phyloP scores from a whole-genome alignment of 2,888 invertebrate species.

The Ormyrus nitidulus region DNA sequence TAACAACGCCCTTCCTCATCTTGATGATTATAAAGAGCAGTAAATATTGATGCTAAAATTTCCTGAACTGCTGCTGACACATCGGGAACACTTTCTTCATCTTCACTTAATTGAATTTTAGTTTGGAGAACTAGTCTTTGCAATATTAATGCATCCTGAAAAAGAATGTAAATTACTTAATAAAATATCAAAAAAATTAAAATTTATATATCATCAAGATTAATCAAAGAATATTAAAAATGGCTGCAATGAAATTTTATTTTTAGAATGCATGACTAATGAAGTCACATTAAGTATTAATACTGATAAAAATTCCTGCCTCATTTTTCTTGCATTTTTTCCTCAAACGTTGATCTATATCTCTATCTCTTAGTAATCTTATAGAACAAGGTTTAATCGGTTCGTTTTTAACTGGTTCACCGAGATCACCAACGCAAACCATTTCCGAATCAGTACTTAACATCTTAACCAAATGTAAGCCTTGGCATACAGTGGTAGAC shows the following conservation, averaged over 20 bases:
- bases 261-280: constrained; percentile 51
- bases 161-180: constrained; percentile 40
- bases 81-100: constrained; percentile 92
- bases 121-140: constrained; percentile 95
- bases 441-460: constrained; percentile 54
- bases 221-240: constrained; percentile 49
- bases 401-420: constrained; percentile 34
- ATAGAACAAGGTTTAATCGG: constrained; percentile 68
- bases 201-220: constrained; percentile 30
- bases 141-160: constrained; percentile 90
- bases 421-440: constrained; percentile 44
- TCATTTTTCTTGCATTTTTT: constrained; percentile 66
- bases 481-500: constrained; percentile 38
- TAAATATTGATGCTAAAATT: constrained; percentile 92
- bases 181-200: constrained; percentile 9
- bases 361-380: constrained; percentile 67
- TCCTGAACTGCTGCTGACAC: constrained; percentile 94
- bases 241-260: constrained; percentile 54
- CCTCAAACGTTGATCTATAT: constrained; percentile 67
- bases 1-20: constrained; percentile 98
- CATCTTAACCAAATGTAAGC: constrained; percentile 51
- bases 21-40: constrained; percentile 95
- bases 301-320: constrained; percentile 53
- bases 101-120: constrained; percentile 90
- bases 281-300: constrained; percentile 43